Evolutionary conservation across 2,797 vertebrate species (phyloP), one percentile per base, ranked within the genome.

Genomic region (Phoeniculus purpureus): DNA sequence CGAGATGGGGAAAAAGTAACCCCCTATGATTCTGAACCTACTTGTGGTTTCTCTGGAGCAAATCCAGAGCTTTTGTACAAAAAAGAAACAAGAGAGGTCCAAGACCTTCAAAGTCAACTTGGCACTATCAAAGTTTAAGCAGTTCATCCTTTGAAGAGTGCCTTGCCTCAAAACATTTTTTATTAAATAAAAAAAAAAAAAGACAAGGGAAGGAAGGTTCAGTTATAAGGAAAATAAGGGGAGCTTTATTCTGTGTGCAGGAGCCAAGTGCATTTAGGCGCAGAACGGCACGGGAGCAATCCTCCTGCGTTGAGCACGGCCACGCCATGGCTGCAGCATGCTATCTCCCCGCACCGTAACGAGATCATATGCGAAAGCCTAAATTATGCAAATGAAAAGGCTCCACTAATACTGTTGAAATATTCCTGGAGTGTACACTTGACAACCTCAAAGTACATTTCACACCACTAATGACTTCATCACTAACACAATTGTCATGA

Each of bases 391-490:
- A 97, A 97, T 98, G 96, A 97, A 97, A 96, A 97, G 94, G 71
- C 96, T 96, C 95, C 92, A 96, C 96, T 97, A 97, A 98, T 97
- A 96, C 96, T 70, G 85, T 96, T 97, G 96, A 97, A 98, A 98
- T 97, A 97, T 98, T 98, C 96, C 97, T 97, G 97, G 97, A 98
- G 97, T 97, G 97, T 97, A 97, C 96, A 97, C 97, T 98, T 98
- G 97, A 98, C 97, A 98, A 97, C 97, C 97, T 97, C 97, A 97
- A 98, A 97, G 97, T 97, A 96, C 97, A 97, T 98, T 98, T 98
- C 97, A 97, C 96, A 97, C 96, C 81, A 93, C 97, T 98, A 98
- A 97, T 98, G 97, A 97, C 97, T 98, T 97, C 97, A 97, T 98
- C 97, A 97, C 96, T 97, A 97, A 96, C 95, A 96, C 97, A 97